Base-by-base conservation (phyloP, 2,113 vertebrate species). In the Rousettus leschenaultii region DNA sequence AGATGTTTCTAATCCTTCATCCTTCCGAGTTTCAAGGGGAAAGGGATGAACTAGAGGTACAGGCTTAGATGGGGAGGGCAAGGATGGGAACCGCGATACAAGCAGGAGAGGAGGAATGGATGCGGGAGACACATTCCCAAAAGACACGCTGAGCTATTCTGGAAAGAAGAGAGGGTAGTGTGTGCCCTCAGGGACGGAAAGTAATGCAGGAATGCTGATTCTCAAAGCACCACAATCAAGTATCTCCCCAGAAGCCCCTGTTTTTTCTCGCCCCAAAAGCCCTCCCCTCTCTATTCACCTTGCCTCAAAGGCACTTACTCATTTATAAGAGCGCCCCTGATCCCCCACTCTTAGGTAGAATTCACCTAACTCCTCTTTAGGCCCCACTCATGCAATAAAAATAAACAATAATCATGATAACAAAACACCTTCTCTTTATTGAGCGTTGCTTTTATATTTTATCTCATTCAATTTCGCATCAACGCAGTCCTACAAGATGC, bases 1-100 rank as follows among this genome's bases (percentile, higher is more conserved):
- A 80, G 45, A 21, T 24, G 35, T 53, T 65, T 92, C 75, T 40
- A 38, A n/a, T 5, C 73, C 66, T 51, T 71, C 61, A 10, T 21
- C 61, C 74, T 51, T 66, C 55, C 6, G n/a, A 30, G 30, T 38
- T 77, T 74, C 55, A 13, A n/a, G 48, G 92, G 33, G 59, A 78
- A 28, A 63, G 71, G 63, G 90, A 87, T 51, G 2, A 63, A 30
- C 26, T 22, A n/a, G 89, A 97, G 71, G 48, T 26, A 48, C 4
- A 30, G 21, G 43, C 8, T 57, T 45, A 4, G 2, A 11, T 1
- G 13, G 85, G 48, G 35, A 88, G 66, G 61, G 66, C 80, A 94
- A 95, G 26, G 21, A 16, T 14, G 28, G 57, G 22, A 63, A 93
- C 93, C 84, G 40, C 86, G 89, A 71, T 28, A 30, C 30, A 65